Evolutionary conservation across 2,113 vertebrate species (phyloP).

Genomic region (Rhabdomys dilectus): DNA sequence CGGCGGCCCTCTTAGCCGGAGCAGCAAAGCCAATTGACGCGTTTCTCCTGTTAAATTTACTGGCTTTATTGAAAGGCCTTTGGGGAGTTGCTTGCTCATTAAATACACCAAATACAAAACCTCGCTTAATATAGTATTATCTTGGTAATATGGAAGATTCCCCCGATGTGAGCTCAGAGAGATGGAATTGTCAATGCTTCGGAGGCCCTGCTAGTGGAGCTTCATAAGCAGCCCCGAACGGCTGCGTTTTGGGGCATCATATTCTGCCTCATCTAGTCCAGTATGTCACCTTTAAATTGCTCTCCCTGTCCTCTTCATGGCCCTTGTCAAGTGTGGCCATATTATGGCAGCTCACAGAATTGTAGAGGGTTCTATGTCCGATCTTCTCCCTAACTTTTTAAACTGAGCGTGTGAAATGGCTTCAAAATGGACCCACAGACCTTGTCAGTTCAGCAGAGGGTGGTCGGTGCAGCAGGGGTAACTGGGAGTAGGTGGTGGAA

Average conservation of each 20-base stretch:
- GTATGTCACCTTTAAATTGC: not conserved
- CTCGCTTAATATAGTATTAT: conserved; percentile 72
- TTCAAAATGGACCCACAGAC: not conserved
- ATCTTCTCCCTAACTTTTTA: not conserved
- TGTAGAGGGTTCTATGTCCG: not conserved
- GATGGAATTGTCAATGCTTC: conserved; percentile 46
- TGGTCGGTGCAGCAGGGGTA: not conserved
- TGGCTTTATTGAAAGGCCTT: conserved; percentile 76
- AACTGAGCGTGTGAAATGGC: no score
- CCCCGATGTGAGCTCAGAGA: conserved; percentile 37
- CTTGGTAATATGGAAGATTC: conserved; percentile 58
- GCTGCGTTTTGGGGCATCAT: not conserved
- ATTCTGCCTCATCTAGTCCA: not conserved
- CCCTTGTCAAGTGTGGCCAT: not conserved
- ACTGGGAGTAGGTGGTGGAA: not conserved
- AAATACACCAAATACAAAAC: conserved; percentile 78
- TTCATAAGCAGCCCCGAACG: rapidly evolving
- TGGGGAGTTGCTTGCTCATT: conserved; percentile 79
- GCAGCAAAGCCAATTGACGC: conserved; percentile 33
- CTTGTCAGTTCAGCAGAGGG: not conserved
- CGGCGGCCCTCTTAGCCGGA: not conserved
- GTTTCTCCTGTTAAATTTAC: conserved; percentile 75
- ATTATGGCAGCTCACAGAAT: not conserved
- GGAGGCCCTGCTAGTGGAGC: not conserved
- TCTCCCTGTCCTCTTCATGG: rapidly evolving